Evolutionary conservation across 2,797 vertebrate genomes (phyloP).

Genomic region (Mormyrops boulengeri): DNA sequence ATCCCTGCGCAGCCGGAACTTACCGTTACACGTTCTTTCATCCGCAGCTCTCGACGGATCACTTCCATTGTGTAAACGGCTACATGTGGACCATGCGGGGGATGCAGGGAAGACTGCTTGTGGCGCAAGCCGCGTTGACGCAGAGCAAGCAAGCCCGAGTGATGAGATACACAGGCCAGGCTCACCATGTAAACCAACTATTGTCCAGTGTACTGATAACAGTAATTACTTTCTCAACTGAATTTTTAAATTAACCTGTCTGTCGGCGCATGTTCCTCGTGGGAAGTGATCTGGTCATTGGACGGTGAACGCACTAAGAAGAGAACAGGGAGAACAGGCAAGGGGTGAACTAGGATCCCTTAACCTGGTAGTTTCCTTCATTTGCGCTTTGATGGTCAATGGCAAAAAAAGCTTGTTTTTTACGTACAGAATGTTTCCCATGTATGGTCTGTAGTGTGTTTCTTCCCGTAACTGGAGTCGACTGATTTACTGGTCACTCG

Average conservation of each 20-base stretch:
- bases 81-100: background rate
- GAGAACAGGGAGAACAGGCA: constrained; percentile 23
- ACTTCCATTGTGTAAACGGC: background rate
- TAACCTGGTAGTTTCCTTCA: background rate
- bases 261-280: constrained; percentile 40
- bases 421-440: background rate
- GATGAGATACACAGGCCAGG: constrained; percentile 30
- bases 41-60: constrained; percentile 3
- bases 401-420: background rate
- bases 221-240: constrained; percentile 66
- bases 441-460: background rate
- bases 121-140: background rate
- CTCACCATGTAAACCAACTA: constrained; percentile 33
- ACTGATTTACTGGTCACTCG: constrained; percentile 19
- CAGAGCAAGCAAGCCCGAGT: constrained; percentile 4
- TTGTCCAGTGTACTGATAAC: constrained; percentile 51
- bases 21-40: constrained; percentile 28
- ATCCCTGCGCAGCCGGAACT: constrained; percentile 46
- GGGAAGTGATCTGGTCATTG: background rate
- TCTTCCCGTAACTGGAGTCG: constrained; percentile 10
- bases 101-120: background rate
- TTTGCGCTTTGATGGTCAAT: background rate
- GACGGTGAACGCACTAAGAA: background rate
- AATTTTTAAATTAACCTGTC: constrained; percentile 61
- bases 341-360: background rate